Evolutionary conservation across 2,113 vertebrate genomes (phyloP), one percentile per base, ranked within the genome.

Genomic region (Tiliqua scincoides): DNA sequence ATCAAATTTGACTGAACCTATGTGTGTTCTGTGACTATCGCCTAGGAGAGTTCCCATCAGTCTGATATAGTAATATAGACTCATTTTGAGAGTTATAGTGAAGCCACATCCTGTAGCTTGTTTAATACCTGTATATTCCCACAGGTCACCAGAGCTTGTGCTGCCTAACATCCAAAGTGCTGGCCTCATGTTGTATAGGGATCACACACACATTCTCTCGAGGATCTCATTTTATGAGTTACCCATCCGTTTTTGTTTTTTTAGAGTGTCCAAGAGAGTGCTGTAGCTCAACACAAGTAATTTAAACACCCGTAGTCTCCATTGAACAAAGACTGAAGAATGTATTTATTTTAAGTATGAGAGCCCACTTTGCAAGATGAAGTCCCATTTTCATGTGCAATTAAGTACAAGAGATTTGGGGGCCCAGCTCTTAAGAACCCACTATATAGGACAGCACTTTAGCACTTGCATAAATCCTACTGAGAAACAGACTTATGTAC

Each of bases 101-200:
- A 85, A 93, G 91, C 80, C 85, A 27, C 59, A 87, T 68, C 78
- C 76, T 91, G 73, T 93, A 87, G 82, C 81, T 91, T 82, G 84
- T 88, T 89, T 90, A 88, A 86, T 78, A 20, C 1, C 70, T 72
- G 68, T 78, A 86, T 88, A 89, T 86, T 91, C 88, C 81, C 89
- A 68, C 80, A 85, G 37, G 81, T 89, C 84, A 40, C 89, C 89
- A 91, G 9, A 82, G 82, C 83, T 17, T 84, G n/a, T 87, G 61
- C 87, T 91, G 83, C 74, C 79, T 93, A 85, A 88, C 76, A 87
- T 79, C 32, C 72, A 81, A 91, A 91, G 81, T 89, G 84, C n/a
- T 54, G 87, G 74, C 63, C 61, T 91, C 82, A 11, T 82, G 81
- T 82, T 85, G 88, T 32, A 61, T 68, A 76, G 75, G 83, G 79